Evolutionary conservation across 2,888 invertebrate species (phyloP).

Genomic region (Pachycephus smyrnensis): DNA sequence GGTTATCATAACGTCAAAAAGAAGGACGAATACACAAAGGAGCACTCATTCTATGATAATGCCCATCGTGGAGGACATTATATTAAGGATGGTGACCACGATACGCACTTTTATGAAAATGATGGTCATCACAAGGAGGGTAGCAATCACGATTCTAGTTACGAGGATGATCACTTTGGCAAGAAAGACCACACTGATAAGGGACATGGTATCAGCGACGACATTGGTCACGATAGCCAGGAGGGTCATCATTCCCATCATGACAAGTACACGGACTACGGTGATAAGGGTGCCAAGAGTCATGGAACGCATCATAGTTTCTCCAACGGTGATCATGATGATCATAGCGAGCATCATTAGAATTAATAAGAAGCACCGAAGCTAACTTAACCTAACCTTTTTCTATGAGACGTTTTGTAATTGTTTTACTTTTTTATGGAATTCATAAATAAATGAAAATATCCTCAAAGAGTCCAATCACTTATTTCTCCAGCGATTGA

Average conservation of each 20-base stretch:
- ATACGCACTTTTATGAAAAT: constrained; percentile 55
- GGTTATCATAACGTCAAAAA: constrained; percentile 64
- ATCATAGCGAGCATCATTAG: not conserved
- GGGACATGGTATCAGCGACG: constrained; percentile 56
- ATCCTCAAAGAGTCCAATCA: not conserved
- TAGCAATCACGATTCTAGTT: constrained; percentile 52
- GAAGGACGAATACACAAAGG: constrained; percentile 65
- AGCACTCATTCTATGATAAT: constrained; percentile 65
- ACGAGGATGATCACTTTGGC: constrained; percentile 53
- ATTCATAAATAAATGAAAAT: constrained; percentile 2
- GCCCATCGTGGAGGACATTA: constrained; percentile 62
- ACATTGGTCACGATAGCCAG: constrained; percentile 54
- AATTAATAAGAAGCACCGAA: not conserved
- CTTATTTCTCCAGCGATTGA: not conserved
- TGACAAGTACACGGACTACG: constrained; percentile 54
- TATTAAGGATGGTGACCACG: constrained; percentile 57
- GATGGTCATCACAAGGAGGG: constrained; percentile 56
- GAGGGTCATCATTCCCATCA: constrained; percentile 56
- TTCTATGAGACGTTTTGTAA: not conserved
- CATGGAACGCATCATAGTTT: constrained; percentile 50
- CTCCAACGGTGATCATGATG: not conserved
- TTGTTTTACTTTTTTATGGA: not conserved
- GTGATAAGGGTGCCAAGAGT: constrained; percentile 54
- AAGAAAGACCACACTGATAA: constrained; percentile 58
- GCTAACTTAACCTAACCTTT: not conserved